phyloP scores from a whole-genome alignment of 2,888 invertebrate genomes.

The Scotopteryx bipunctaria region DNA sequence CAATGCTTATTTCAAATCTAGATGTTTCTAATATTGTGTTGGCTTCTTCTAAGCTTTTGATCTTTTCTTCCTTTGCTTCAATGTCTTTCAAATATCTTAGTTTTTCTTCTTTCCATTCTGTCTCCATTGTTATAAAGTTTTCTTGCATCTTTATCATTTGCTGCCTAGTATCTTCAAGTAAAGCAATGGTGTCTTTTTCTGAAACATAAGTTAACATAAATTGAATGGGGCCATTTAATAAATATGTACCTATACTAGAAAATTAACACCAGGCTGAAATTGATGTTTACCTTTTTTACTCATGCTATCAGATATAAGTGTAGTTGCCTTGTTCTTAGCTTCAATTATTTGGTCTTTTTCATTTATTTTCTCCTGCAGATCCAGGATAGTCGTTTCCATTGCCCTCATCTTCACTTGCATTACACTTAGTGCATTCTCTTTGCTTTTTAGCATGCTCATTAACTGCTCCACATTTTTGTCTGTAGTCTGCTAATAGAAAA shows the following conservation, averaged over 20 bases:
- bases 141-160: constrained; percentile 92
- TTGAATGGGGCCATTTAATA: neutral
- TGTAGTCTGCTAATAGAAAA: constrained; percentile 45
- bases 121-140: constrained; percentile 88
- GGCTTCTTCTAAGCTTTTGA: constrained; percentile 81
- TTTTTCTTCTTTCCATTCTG: constrained; percentile 87
- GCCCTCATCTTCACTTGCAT: constrained; percentile 81
- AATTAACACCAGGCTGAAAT: neutral
- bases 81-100: constrained; percentile 80
- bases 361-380: constrained; percentile 91
- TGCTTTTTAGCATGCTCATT: constrained; percentile 85
- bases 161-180: constrained; percentile 90
- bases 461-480: constrained; percentile 81
- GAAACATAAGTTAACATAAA: constrained; percentile 36
- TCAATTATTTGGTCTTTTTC: constrained; percentile 93
- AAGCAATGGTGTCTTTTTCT: constrained; percentile 87
- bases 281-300: constrained; percentile 82
- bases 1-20: constrained; percentile 77
- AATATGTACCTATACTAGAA: neutral
- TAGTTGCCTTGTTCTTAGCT: constrained; percentile 90
- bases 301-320: constrained; percentile 89
- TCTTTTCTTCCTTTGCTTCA: constrained; percentile 81
- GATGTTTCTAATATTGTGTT: constrained; percentile 78
- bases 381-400: constrained; percentile 89
- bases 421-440: constrained; percentile 69